Evolutionary conservation across 2,113 vertebrate species (phyloP).

Genomic region (Myotis lucifugus): DNA sequence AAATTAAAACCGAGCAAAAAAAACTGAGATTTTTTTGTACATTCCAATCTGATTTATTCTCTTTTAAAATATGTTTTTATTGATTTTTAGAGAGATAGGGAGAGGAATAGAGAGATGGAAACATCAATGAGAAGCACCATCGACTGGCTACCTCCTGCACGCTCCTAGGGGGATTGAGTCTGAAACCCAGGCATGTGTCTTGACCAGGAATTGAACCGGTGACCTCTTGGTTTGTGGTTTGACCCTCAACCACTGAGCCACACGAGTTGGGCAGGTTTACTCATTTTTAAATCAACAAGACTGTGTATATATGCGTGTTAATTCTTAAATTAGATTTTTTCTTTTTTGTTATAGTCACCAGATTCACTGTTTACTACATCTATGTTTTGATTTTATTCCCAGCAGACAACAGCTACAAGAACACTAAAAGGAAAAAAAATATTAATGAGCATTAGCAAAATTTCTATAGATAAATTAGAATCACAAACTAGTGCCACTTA

Average conservation of each 20-base stretch:
- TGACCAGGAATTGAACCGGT: too few relatives aligned
- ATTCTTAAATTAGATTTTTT: background rate
- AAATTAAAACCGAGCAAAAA: background rate
- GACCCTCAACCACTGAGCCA: too few relatives aligned
- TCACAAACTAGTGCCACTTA: background rate
- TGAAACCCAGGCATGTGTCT: too few relatives aligned
- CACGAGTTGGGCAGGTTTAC: background rate
- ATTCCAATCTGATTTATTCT: background rate
- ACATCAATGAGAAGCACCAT: too few relatives aligned
- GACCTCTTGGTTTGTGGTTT: too few relatives aligned
- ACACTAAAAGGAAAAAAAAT: background rate
- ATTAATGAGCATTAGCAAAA: background rate
- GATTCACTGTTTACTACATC: background rate
- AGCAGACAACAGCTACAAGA: background rate
- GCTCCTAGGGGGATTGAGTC: too few relatives aligned
- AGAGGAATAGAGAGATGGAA: too few relatives aligned
- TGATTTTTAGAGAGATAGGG: too few relatives aligned
- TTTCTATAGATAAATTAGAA: background rate
- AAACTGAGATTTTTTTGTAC: background rate
- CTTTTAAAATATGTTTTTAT: background rate
- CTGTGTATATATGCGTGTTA: background rate
- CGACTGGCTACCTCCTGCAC: too few relatives aligned
- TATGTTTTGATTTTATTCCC: background rate
- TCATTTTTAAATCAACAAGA: slow-evolving; percentile 14
- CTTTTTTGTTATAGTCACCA: background rate